A percentile compares a stretch with the other conserved stretches of the same genome.
Conservation (phyloP, 2,113 vertebrate species). For the Chlorodrepanis virens region DNA sequence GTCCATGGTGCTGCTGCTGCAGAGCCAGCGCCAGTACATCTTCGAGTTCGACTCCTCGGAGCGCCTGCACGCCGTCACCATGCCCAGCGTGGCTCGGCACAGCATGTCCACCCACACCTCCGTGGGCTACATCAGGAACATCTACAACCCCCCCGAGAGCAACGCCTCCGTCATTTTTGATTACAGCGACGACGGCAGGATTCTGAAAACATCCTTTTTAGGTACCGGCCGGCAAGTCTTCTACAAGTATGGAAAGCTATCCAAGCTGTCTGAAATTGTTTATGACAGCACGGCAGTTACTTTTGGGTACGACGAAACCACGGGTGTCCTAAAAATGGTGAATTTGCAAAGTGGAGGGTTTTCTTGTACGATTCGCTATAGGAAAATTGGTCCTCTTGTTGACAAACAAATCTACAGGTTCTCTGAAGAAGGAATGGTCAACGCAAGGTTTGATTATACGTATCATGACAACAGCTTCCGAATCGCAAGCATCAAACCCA, state of each 20-base stretch:
- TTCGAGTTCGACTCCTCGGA: slow-evolving; percentile 94
- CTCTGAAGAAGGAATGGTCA: slow-evolving; percentile 98
- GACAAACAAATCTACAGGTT: slow-evolving; percentile 98
- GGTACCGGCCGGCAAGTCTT: slow-evolving; percentile 95
- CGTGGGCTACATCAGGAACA: slow-evolving; percentile 95
- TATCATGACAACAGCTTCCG: slow-evolving; percentile 98
- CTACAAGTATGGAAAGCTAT: slow-evolving; percentile 97
- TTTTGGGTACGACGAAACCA: slow-evolving; percentile 95
- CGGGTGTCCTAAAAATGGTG: slow-evolving; percentile 96
- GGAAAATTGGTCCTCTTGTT: slow-evolving; percentile 93
- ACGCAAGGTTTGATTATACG: slow-evolving; percentile 96
- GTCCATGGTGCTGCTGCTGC: slow-evolving; percentile 97
- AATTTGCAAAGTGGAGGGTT: slow-evolving; percentile 95
- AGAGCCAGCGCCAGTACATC: slow-evolving; percentile 96
- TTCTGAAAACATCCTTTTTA: slow-evolving; percentile 86
- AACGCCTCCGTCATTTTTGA: slow-evolving; percentile 96
- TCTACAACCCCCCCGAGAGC: slow-evolving; percentile 95
- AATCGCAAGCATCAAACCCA: slow-evolving; percentile 96
- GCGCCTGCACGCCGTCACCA: slow-evolving; percentile 91
- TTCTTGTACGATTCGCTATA: slow-evolving; percentile 95
- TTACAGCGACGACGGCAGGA: slow-evolving; percentile 91
- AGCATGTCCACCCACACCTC: slow-evolving; percentile 97
- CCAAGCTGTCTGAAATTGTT: slow-evolving; percentile 91
- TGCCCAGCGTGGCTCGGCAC: slow-evolving; percentile 97
- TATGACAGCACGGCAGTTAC: slow-evolving; percentile 95